These are phyloP conservation scores for Epirrhoe alternata DNA, from an alignment of 2,888 invertebrate species.

Conservation along the genomic window DNA sequence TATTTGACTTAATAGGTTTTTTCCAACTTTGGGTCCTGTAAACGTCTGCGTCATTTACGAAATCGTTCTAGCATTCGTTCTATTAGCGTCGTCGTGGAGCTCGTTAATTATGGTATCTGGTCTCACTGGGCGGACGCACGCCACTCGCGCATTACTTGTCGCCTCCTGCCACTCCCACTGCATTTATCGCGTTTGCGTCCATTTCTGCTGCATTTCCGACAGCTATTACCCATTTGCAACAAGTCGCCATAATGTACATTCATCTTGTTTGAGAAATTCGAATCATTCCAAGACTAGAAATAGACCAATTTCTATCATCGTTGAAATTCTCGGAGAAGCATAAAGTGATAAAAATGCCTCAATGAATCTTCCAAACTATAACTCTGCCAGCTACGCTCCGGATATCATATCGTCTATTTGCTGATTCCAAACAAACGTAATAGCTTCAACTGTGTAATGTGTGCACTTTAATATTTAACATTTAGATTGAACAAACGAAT, in stretches of 20 bases:
- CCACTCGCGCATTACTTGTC: constrained; percentile 18
- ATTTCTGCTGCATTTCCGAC: constrained; percentile 10
- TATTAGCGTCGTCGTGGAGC: constrained; percentile 16
- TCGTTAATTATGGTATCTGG: constrained; percentile 26
- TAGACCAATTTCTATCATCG: background rate
- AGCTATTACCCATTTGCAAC: constrained; percentile 1
- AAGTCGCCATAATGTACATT: background rate
- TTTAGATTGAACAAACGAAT: constrained; percentile 27
- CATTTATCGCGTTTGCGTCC: constrained; percentile 12
- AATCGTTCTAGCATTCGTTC: constrained; percentile 12
- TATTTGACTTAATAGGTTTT: constrained; percentile 1
- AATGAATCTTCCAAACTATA: constrained; percentile 8
- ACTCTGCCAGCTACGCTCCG: constrained; percentile 1
- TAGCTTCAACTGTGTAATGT: constrained; percentile 23
- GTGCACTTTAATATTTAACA: constrained; percentile 31
- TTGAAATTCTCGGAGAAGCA: constrained; percentile 14
- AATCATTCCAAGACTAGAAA: background rate
- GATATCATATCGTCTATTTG: constrained; percentile 20
- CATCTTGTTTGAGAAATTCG: background rate
- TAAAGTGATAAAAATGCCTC: constrained; percentile 9
- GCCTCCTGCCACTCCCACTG: constrained; percentile 14
- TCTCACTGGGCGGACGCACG: constrained; percentile 11
- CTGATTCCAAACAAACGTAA: constrained; percentile 23
- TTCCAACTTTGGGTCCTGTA: background rate
- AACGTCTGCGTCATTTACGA: constrained; percentile 8